These are phyloP conservation scores for Chloroceryle amazona DNA, from an alignment of 2,797 vertebrate species.

Conservation along the genomic window DNA sequence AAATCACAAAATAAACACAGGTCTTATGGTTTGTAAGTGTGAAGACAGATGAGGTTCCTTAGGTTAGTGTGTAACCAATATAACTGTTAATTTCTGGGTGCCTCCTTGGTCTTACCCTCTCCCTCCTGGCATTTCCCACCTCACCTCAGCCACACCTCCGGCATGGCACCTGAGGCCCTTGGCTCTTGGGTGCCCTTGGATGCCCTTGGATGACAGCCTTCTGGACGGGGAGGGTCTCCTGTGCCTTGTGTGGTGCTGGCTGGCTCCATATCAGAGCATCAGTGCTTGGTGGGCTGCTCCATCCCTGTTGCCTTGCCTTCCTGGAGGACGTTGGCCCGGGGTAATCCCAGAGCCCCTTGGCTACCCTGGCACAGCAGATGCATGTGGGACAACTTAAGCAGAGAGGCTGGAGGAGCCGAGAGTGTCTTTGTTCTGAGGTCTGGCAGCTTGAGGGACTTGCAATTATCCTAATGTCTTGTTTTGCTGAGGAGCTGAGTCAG, in stretches of 20 bases:
- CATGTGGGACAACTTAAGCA: background rate
- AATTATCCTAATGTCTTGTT: background rate
- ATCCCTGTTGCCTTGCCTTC: background rate
- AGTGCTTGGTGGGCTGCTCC: background rate
- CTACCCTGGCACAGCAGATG: rapidly evolving
- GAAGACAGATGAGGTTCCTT: background rate
- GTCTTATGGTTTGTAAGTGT: background rate
- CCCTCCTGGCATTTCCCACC: background rate
- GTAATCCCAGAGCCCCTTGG: background rate
- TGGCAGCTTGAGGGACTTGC: background rate
- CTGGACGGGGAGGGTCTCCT: background rate
- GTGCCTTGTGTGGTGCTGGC: background rate
- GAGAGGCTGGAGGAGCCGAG: background rate
- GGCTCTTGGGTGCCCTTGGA: background rate
- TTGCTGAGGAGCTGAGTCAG: background rate
- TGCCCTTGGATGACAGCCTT: background rate
- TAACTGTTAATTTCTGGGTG: background rate
- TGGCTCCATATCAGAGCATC: rapidly evolving
- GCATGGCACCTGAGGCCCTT: background rate
- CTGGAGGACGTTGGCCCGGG: rapidly evolving
- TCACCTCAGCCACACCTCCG: background rate
- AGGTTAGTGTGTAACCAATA: rapidly evolving
- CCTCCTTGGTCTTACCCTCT: background rate
- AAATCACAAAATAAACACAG: background rate
- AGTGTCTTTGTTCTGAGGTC: conserved; percentile 39